A percentile compares a stretch with the other conserved stretches of the same genome.
phyloP scores from a whole-genome alignment of 64 coral and sea anemone genomes.

The Montipora foliosa region DNA sequence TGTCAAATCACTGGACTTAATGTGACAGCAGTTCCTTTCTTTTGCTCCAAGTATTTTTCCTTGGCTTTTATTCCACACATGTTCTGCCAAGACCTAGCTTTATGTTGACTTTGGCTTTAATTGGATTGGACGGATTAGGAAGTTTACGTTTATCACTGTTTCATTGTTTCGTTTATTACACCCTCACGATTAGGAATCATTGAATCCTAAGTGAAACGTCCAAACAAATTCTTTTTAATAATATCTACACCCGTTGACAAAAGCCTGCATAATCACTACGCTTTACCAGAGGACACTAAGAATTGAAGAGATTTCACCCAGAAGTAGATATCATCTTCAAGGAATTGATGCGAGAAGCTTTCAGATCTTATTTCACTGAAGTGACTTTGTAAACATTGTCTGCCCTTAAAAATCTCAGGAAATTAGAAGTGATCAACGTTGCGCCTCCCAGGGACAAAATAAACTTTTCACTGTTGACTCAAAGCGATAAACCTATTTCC shows the following conservation, averaged over 20 bases:
- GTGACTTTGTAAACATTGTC: slow-evolving; percentile 52
- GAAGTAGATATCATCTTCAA: not conserved
- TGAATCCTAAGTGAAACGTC: not conserved
- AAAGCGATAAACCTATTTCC: slow-evolving; percentile 11
- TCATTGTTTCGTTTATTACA: slow-evolving; percentile 77
- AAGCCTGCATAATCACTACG: not conserved
- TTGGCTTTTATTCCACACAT: slow-evolving; percentile 67
- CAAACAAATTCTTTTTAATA: slow-evolving; percentile 15
- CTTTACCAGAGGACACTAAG: not conserved
- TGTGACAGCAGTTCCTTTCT: slow-evolving; percentile 56
- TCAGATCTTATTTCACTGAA: slow-evolving; percentile 52
- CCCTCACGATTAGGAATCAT: slow-evolving; percentile 59
- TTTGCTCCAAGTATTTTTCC: slow-evolving; percentile 38
- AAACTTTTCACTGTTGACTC: slow-evolving; percentile 14
- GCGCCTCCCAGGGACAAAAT: slow-evolving; percentile 29
- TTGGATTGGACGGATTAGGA: slow-evolving; percentile 86
- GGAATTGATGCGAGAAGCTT: slow-evolving; percentile 32
- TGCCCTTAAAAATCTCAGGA: slow-evolving; percentile 41
- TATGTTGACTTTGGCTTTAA: slow-evolving; percentile 81
- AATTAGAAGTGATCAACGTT: slow-evolving; percentile 25
- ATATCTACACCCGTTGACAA: not conserved
- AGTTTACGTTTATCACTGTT: slow-evolving; percentile 71
- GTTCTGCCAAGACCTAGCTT: slow-evolving; percentile 35
- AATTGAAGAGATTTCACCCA: not conserved
- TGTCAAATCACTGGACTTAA: slow-evolving; percentile 65